These are phyloP conservation scores for Catharus bicknelli DNA, from an alignment of 2,113 vertebrate species.

Conservation along the genomic window DNA sequence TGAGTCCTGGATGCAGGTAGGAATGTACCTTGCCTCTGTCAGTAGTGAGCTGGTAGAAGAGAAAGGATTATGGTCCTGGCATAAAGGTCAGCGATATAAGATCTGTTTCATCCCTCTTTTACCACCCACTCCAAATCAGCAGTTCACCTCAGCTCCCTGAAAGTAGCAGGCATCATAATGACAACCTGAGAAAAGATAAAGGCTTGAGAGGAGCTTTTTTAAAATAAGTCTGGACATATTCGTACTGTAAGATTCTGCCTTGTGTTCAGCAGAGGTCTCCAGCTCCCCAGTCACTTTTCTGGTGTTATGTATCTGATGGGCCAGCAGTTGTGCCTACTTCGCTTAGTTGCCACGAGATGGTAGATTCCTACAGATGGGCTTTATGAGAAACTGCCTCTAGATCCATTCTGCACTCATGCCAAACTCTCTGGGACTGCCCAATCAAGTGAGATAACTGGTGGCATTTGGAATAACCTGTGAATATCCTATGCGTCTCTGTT, in stretches of 20 bases:
- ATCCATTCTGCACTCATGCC: not conserved
- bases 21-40: not conserved
- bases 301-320: not conserved
- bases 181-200: not conserved
- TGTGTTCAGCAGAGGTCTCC: not conserved
- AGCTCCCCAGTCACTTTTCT: not conserved
- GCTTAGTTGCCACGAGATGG: not conserved
- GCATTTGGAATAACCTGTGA: not conserved
- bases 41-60: not conserved
- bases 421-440: not conserved
- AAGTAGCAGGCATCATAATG: not conserved
- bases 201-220: not conserved
- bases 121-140: not conserved
- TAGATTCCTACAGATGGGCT: not conserved
- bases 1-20: not conserved
- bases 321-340: not conserved
- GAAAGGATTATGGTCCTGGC: not conserved
- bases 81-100: not conserved
- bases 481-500: not conserved
- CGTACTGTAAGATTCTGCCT: not conserved
- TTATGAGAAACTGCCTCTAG: not conserved
- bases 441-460: not conserved
- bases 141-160: not conserved
- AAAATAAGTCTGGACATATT: not conserved
- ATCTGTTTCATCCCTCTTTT: not conserved